Evolutionary conservation across 2,113 vertebrate species (phyloP), one percentile per base, ranked within the genome.

Genomic region (Oceanodroma tethys): DNA sequence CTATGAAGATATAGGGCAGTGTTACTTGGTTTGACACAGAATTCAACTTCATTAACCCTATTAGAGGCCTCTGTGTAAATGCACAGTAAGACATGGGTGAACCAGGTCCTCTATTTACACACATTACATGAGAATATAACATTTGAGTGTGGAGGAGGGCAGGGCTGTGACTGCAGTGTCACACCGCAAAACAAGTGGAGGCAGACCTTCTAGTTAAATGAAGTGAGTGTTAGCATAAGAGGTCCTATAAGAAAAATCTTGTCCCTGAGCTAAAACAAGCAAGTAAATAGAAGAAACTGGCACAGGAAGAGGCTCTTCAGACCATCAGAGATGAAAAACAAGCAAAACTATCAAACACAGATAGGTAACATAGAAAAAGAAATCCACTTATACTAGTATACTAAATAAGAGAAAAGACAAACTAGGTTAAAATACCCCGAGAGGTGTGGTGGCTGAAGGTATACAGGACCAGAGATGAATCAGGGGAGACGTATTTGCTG

Each of bases 381-480:
- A 93, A 79, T 47, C 7, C 14, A n/a, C 27, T 80, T 47, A 48
- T 15, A 5, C 17, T 30, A 38, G 10, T 22, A 65, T 20, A 60
- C 6, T 45, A 45, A 62, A 34, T 21, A n/a, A 50, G 7, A 80
- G 38, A 88, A 63, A 63, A 22, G 4, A 67, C 9, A 67, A 55
- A 75, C 2, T 78, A 2, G 0, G 62, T 0, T 45, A n/a, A 90
- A 91, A 75, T 12, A 67, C 8, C 27, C 55, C 0, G 0, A 53
- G 18, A 82, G 19, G 6, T 58, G 21, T 47, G 25, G 23, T 29
- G 18, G 71, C 52, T 60, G 25, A 79, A 53, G 16, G 26, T 8
- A 22, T 3, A 68, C 30, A 36, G 52, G 43, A 60, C 13, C 58
- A 88, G 34, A 88, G 55, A 42, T 56, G 1, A 70, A 76, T 25